These are phyloP conservation scores for Lepidochrysops patricia DNA, from an alignment of 2,888 invertebrate genomes.

Conservation along the genomic window DNA sequence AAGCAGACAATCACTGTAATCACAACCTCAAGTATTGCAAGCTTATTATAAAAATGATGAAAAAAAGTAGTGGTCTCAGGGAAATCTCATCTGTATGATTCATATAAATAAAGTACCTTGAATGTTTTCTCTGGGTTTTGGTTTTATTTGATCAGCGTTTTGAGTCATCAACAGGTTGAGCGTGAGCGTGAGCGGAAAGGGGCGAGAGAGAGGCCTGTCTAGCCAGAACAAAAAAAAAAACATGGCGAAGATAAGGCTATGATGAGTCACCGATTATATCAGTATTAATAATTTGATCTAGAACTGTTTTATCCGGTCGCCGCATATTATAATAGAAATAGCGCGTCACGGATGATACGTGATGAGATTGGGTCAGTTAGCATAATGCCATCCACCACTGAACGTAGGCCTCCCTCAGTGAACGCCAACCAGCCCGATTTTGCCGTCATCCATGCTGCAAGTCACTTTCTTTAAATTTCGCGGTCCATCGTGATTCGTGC, in stretches of 20 bases:
- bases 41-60: neutral
- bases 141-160: neutral
- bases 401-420: no score
- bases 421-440: no score
- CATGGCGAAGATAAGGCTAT: neutral
- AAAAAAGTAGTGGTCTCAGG: neutral
- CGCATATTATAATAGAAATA: neutral
- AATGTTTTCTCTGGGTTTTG: neutral
- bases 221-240: neutral
- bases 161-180: neutral
- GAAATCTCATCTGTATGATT: neutral
- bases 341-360: neutral
- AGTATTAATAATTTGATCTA: neutral
- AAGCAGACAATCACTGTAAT: no score
- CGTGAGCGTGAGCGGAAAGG: neutral
- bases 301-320: neutral
- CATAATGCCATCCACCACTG: no score
- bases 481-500: no score
- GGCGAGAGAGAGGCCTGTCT: neutral
- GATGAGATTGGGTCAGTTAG: no score
- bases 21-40: no score
- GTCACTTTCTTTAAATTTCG: no score
- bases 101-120: neutral
- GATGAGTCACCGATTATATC: neutral
- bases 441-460: no score